phyloP scores from a whole-genome alignment of 1,140 invertebrate species.

The Ganaspis sp. region DNA sequence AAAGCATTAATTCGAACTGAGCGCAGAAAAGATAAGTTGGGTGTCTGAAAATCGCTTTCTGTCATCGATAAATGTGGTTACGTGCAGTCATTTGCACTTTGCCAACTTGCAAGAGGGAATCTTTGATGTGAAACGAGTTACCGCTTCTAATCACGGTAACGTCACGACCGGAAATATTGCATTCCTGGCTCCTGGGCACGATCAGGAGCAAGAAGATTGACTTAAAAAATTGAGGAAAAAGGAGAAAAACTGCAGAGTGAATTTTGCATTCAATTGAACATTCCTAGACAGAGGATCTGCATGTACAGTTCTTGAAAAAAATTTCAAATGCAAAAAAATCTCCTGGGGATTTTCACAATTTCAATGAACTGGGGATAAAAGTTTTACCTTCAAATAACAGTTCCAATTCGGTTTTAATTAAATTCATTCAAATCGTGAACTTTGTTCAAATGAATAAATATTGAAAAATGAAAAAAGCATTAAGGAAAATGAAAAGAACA shows the following conservation, averaged over 20 bases:
- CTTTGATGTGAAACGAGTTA: background rate
- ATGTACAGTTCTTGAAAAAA: no score
- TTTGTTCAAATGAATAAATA: no score
- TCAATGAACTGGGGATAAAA: no score
- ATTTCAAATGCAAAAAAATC: no score
- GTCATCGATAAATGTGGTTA: background rate
- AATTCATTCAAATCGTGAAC: no score
- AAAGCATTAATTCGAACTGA: no score
- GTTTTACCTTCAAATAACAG: no score
- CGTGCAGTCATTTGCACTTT: background rate
- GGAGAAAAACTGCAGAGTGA: background rate
- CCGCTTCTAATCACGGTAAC: slow-evolving; percentile 22
- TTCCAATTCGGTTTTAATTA: no score
- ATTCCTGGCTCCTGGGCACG: background rate
- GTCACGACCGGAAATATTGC: slow-evolving; percentile 1
- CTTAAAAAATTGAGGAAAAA: background rate
- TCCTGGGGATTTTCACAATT: no score
- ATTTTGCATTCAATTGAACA: background rate
- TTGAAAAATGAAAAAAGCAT: no score
- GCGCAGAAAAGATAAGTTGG: background rate
- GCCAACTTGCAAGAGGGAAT: background rate
- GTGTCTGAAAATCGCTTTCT: background rate
- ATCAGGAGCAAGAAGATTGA: slow-evolving; percentile 2
- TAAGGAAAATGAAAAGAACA: no score
- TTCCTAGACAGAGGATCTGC: no score